Percentiles rank a stretch among this genome's conserved stretches.
These are phyloP conservation scores for Thunnus albacares DNA, from an alignment of 2,797 vertebrate species.

Conservation along the genomic window DNA sequence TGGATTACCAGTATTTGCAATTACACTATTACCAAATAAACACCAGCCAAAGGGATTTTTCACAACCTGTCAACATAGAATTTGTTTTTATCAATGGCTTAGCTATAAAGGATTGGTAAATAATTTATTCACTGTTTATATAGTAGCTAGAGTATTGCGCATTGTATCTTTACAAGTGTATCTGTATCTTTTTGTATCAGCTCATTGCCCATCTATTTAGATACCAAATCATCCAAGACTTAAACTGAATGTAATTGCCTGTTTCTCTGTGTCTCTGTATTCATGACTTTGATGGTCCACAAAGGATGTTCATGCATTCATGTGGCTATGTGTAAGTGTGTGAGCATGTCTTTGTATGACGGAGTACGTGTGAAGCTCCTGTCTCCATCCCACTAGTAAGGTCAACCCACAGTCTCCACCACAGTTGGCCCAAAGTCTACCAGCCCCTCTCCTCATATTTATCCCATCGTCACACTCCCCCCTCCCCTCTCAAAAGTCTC, in stretches of 20 bases:
- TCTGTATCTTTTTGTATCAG: not conserved
- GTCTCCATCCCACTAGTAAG: slow-evolving; percentile 72
- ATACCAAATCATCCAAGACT: not conserved
- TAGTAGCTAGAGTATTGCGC: no score
- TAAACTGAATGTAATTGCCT: not conserved
- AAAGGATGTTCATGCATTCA: slow-evolving; percentile 33
- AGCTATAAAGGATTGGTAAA: no score
- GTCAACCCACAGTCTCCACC: slow-evolving; percentile 72
- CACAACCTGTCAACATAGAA: no score
- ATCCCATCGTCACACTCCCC: slow-evolving; percentile 40
- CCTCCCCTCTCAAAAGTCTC: slow-evolving; percentile 35
- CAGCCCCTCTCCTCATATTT: slow-evolving; percentile 54
- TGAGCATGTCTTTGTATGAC: slow-evolving; percentile 52
- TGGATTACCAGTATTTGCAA: no score
- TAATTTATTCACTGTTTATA: no score
- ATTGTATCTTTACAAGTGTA: no score
- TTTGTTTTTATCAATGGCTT: no score
- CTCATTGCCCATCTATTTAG: not conserved
- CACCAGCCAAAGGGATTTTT: no score
- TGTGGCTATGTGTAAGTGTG: slow-evolving; percentile 40
- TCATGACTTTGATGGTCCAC: slow-evolving; percentile 30
- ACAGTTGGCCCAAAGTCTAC: slow-evolving; percentile 70
- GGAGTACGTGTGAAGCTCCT: slow-evolving; percentile 56
- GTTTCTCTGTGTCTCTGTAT: slow-evolving; percentile 17
- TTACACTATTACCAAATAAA: no score